Conservation (phyloP, 2,113 vertebrate genomes). For the Erinaceus europaeus region DNA sequence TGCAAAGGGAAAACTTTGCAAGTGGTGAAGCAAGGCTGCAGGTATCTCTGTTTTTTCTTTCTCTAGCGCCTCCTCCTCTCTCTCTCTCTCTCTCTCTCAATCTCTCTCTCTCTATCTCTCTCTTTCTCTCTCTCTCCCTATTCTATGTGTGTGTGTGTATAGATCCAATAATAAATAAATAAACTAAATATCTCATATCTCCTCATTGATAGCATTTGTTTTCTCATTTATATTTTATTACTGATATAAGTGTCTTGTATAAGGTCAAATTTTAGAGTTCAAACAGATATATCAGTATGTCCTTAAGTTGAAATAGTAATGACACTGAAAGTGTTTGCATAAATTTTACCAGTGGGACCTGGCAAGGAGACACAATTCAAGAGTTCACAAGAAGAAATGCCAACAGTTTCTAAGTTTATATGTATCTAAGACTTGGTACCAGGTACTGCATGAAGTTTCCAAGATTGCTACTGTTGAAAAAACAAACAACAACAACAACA, state of each 20-base stretch:
- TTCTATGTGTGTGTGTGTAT: no score
- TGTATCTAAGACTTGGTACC: background rate
- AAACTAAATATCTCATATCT: no score
- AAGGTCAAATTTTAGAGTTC: background rate
- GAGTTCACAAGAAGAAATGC: background rate
- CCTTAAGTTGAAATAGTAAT: background rate
- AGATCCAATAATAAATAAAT: no score
- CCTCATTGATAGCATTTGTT: background rate
- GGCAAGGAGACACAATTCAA: no score
- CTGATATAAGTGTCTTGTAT: background rate
- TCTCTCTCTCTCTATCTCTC: no score
- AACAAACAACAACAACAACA: no score
- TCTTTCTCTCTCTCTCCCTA: no score
- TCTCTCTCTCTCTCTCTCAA: no score
- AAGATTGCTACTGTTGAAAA: background rate
- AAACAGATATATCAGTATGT: background rate
- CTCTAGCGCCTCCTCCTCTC: no score
- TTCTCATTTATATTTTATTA: background rate
- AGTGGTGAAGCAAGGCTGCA: no score
- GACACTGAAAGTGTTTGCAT: accelerated
- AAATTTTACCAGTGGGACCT: accelerated
- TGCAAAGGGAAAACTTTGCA: no score
- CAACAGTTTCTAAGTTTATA: background rate
- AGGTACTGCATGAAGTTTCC: background rate
- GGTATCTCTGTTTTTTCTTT: no score